Base-by-base conservation (phyloP, 2,888 invertebrate genomes). In the Acanthopleura granulata region DNA sequence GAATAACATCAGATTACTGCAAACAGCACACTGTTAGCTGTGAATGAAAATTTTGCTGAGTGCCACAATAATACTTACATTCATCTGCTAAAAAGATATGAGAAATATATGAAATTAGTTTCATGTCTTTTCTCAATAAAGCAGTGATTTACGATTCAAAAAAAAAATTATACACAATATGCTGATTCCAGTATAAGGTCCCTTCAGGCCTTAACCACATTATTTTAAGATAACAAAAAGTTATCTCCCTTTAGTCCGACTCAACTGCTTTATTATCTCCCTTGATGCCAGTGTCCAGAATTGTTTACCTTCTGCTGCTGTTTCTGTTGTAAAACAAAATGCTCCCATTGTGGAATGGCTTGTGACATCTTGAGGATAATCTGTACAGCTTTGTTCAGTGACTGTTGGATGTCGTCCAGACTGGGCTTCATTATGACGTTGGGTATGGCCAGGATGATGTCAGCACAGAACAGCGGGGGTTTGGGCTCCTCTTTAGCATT, bases 341-440 rank as follows among this genome's bases (percentile, higher is more conserved):
- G 95, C 9, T 94, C 94, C 98, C 98, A 98, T 88, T 96, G 97
- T 0, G 95, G 95, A 29, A 98, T 96, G 49, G 96, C 96, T 90
- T 96, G 96, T 0, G 97, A 94, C 62, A 97, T 94, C 25, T 95
- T 95, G 0, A 96, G 94, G 80, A 98, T 96, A 81, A 94, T 94
- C 91, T 94, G 95, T 14, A 97, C 96, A 11, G 95, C 95, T 62
- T 94, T 92, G 62, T 94, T 93, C 66, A 98, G 91, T 16, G 95
- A 94, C 75, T 96, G 96, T 90, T 98, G 98, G 30, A 98, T 94
- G 80, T 97, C 97, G 74, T 97, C 97, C 79, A 98, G 91, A 82
- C 94, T 95, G 6, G 98, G 98, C 81, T 94, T 94, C 75, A 97
- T 94, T 0, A 94, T 94, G 50, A 98, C 95, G 87, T 95, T 95